Conservation (phyloP, 2,888 invertebrate species). For the Epinotia bilunana region DNA sequence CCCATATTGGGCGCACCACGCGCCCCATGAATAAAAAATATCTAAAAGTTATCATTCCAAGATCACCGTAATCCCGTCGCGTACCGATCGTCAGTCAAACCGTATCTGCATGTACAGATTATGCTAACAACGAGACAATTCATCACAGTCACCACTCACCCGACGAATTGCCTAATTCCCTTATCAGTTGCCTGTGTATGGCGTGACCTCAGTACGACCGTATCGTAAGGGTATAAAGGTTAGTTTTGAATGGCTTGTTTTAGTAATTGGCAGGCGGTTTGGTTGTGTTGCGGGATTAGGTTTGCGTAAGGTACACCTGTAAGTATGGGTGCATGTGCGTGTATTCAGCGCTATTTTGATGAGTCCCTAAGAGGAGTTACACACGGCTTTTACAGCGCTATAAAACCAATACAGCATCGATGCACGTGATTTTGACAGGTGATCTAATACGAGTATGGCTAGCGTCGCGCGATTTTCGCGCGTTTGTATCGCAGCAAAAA, state of each 20-base stretch:
- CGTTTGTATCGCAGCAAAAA: too few species aligned
- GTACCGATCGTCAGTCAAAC: conserved; percentile 44
- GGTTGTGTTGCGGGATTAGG: conserved; percentile 9
- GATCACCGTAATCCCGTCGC: conserved; percentile 23
- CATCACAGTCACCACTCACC: conserved; percentile 65
- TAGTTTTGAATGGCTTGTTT: neutral
- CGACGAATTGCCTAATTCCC: conserved; percentile 64
- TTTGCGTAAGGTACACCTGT: neutral
- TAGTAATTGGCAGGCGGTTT: conserved; percentile 18
- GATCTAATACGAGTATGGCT: too few species aligned
- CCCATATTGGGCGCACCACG: too few species aligned
- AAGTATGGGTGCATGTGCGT: neutral
- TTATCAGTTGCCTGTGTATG: conserved; percentile 59
- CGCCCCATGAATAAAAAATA: neutral
- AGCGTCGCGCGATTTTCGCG: too few species aligned
- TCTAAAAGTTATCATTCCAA: neutral
- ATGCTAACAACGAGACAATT: conserved; percentile 65
- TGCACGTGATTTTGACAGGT: too few species aligned
- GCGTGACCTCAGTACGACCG: conserved; percentile 53
- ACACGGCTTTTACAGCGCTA: too few species aligned
- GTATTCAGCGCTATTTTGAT: neutral
- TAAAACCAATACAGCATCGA: too few species aligned
- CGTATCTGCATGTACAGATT: conserved; percentile 52
- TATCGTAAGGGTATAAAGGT: neutral
- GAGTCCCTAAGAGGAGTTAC: neutral